Percentiles rank a stretch among this genome's conserved stretches.
Evolutionary conservation across 2,113 vertebrate species (phyloP).

Genomic region (Calyptomena viridis): DNA sequence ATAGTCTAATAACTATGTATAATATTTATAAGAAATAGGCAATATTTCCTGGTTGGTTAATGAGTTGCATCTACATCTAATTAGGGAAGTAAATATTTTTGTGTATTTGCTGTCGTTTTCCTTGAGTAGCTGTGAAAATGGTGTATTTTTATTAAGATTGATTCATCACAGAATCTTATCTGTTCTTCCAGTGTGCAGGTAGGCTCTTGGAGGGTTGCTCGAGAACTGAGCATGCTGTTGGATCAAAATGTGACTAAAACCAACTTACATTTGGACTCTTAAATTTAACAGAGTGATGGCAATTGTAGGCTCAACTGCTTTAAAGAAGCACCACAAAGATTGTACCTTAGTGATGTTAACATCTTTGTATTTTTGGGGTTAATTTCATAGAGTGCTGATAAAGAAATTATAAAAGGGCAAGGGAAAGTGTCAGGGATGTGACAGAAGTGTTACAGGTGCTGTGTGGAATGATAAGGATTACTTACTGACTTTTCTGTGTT

Average conservation of each 20-base stretch:
- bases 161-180: background rate
- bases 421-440: background rate
- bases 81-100: background rate
- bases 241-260: background rate
- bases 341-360: background rate
- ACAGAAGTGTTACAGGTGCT: background rate
- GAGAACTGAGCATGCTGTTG: accelerated
- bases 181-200: background rate
- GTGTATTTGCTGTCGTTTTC: background rate
- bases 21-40: background rate
- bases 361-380: background rate
- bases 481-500: background rate
- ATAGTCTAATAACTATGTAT: background rate
- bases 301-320: background rate
- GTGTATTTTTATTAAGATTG: accelerated
- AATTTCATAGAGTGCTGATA: background rate
- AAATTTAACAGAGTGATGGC: background rate
- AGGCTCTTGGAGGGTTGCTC: background rate
- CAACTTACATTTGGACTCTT: background rate
- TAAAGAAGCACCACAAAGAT: background rate
- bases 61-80: background rate
- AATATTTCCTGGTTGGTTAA: background rate
- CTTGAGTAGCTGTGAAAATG: background rate
- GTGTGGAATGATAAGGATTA: background rate
- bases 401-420: background rate